Evolutionary conservation across 2,888 invertebrate genomes (phyloP).

Genomic region (Dexiosoma caninum): DNA sequence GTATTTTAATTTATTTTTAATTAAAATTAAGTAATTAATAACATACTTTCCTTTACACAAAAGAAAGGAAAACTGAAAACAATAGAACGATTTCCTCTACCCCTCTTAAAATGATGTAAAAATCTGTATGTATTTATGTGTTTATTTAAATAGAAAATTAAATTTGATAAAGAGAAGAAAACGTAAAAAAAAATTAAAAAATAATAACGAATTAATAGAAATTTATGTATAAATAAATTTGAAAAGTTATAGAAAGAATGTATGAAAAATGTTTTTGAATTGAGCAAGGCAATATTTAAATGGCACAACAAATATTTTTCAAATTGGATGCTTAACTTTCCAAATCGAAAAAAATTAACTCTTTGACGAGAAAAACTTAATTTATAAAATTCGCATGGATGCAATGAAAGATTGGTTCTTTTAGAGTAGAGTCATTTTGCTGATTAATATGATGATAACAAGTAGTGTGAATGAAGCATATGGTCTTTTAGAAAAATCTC

Average conservation of each 20-base stretch:
- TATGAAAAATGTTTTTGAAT: background rate
- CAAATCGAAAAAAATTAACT: no score
- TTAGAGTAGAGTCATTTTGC: no score
- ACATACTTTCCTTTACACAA: background rate
- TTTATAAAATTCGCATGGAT: no score
- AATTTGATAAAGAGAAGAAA: constrained; percentile 52
- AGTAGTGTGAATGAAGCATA: no score
- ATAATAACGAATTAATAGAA: constrained; percentile 27
- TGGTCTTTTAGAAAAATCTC: no score
- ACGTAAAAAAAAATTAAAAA: constrained; percentile 29
- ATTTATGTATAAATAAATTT: constrained; percentile 49
- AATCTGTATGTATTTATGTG: constrained; percentile 53
- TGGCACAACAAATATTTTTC: no score
- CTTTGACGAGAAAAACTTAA: no score
- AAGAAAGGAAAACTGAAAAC: no score
- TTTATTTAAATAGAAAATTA: constrained; percentile 61
- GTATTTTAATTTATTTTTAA: constrained; percentile 58
- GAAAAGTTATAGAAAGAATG: constrained; percentile 22
- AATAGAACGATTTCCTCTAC: background rate
- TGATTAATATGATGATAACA: no score
- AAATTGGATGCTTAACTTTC: no score
- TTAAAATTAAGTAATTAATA: constrained; percentile 42
- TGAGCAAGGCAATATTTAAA: background rate
- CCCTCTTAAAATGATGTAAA: constrained; percentile 36
- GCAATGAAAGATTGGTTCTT: no score